Evolutionary conservation across 2,888 invertebrate genomes (phyloP), one percentile per base, ranked within the genome.

Genomic region (Drosophila tripunctata): DNA sequence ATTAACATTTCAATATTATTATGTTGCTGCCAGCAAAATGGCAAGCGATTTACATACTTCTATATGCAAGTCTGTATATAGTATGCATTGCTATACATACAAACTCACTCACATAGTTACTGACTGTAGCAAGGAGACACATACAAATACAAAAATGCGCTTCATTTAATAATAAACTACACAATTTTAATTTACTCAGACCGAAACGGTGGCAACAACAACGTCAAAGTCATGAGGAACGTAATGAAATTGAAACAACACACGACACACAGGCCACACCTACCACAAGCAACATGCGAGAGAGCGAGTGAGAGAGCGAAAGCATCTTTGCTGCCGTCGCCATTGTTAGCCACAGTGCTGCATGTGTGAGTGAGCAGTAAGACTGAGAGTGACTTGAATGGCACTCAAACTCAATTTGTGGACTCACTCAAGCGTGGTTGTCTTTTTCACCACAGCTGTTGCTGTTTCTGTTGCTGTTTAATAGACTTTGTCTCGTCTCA

Each of bases 151-250:
- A 87, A 88, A 88, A 84, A 73, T 72, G 73, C 88, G 86, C 89
- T 89, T 85, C 80, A 89, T 89, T 89, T 89, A 89, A 89, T 89
- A 89, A 89, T 89, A 89, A 90, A 89, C 89, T 89, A 87, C 87
- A 88, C 81, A 88, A 89, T 87, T 90, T 89, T 89, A 89, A 89
- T 89, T 90, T 90, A 89, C 90, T 89, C 78, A 68, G 56, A 41
- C 67, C 55, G 60, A 69, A 58, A 51, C 36, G 19, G 31, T 36
- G 48, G 44, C 66, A 67, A 56, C 63, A 57, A 45, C 55, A 69
- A 55, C 57, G 7, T 35, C n/a, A n/a, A 10, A 10, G 36, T 22
- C 4, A 33, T 7, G 35, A 15, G 86, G 44, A 87, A 79, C 78
- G 63, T 21, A 55, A 51, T 60, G 78, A 61, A 14, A 78, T 3